These are phyloP conservation scores for Bicyclus anynana DNA, from an alignment of 1,140 invertebrate genomes.

Conservation along the genomic window DNA sequence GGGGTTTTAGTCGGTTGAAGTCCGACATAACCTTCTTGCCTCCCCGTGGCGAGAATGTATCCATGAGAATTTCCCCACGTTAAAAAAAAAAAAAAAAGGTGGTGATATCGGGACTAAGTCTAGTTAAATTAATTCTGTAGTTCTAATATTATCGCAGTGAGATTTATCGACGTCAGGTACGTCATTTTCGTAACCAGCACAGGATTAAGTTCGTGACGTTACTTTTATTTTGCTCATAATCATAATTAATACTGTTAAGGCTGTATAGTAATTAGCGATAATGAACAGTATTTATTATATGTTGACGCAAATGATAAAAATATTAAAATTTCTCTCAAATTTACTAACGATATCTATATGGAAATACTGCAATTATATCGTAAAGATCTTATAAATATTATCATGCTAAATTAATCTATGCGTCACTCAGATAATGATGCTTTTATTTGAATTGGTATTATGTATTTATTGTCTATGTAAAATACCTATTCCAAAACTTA, in stretches of 20 bases:
- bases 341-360: not conserved
- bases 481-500: too few species aligned
- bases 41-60: too few species aligned
- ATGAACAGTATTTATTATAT: not conserved
- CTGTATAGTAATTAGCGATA: not conserved
- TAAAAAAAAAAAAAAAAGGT: too few species aligned
- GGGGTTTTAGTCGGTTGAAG: too few species aligned
- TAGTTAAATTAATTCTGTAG: too few species aligned
- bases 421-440: conserved; percentile 8
- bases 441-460: not conserved
- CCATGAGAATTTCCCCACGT: too few species aligned
- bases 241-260: not conserved
- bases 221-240: not conserved
- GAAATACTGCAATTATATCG: conserved; percentile 13
- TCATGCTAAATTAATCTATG: conserved; percentile 4
- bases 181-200: not conserved
- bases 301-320: not conserved
- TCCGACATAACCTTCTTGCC: too few species aligned
- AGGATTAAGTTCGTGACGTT: not conserved
- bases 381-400: conserved; percentile 16
- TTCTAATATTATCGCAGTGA: too few species aligned
- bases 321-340: not conserved
- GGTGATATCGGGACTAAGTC: too few species aligned
- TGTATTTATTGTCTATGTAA: not conserved
- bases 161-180: too few species aligned